phyloP scores from a whole-genome alignment of 2,888 invertebrate species.

The Abscondita cerata region DNA sequence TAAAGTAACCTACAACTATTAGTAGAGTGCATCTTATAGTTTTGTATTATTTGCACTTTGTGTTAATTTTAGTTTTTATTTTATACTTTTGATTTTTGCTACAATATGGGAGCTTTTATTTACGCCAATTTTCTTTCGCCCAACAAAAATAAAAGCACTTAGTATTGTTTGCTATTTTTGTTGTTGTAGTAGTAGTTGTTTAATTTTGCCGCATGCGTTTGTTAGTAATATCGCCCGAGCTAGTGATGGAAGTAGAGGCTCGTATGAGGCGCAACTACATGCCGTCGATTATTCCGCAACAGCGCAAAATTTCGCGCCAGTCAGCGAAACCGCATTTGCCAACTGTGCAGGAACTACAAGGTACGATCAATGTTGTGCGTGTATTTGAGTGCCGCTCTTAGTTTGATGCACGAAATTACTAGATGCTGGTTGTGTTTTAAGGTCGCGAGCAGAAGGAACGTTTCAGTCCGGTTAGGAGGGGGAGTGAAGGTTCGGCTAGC shows the following conservation, averaged over 20 bases:
- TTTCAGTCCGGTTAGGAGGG: constrained; percentile 90
- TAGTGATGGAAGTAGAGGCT: constrained; percentile 88
- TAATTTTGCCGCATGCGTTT: constrained; percentile 50
- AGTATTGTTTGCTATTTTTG: constrained; percentile 40
- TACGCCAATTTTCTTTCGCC: constrained; percentile 19
- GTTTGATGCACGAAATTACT: no score
- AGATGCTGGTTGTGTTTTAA: constrained; percentile 41
- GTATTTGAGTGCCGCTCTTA: neutral
- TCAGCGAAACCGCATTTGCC: constrained; percentile 62
- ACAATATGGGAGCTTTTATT: constrained; percentile 16
- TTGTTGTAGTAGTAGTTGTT: constrained; percentile 47
- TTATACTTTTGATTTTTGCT: constrained; percentile 6
- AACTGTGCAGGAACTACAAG: constrained; percentile 77
- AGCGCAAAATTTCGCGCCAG: constrained; percentile 67
- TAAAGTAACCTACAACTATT: no score
- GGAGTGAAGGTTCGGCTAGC: constrained; percentile 76
- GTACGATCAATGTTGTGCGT: constrained; percentile 57
- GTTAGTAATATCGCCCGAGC: constrained; percentile 86
- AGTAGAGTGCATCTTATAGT: neutral
- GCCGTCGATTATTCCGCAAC: constrained; percentile 66
- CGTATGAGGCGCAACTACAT: constrained; percentile 82
- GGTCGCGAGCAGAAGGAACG: constrained; percentile 73
- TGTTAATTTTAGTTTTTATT: neutral
- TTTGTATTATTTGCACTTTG: constrained; percentile 4
- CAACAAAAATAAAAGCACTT: constrained; percentile 16